A percentile compares a stretch with the other conserved stretches of the same genome.
These are phyloP conservation scores for Hirundo rustica DNA, from an alignment of 2,797 vertebrate genomes.

Conservation along the genomic window DNA sequence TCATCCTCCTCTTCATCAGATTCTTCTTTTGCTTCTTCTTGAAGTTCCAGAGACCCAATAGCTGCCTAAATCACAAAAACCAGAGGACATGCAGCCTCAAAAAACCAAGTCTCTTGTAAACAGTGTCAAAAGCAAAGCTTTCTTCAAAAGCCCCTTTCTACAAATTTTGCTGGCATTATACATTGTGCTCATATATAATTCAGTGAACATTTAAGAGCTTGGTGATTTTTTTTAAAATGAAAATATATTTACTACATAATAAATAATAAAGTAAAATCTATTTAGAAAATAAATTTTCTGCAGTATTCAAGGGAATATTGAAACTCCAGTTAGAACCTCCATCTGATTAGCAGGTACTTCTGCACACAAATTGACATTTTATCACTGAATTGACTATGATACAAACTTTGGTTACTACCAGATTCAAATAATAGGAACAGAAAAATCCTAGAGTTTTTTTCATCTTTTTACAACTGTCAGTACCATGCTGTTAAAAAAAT, in stretches of 20 bases:
- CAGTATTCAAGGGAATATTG: background rate
- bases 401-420: background rate
- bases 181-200: background rate
- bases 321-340: background rate
- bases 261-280: background rate
- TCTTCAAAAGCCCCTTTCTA: background rate
- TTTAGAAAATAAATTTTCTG: background rate
- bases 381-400: background rate
- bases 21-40: constrained; percentile 87
- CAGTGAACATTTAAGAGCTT: background rate
- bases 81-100: background rate
- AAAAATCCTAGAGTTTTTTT: background rate
- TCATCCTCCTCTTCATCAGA: constrained; percentile 96
- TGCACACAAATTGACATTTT: background rate
- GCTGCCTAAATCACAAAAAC: constrained; percentile 75
- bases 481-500: background rate
- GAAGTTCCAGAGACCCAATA: constrained; percentile 79
- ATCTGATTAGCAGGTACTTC: background rate
- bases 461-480: background rate
- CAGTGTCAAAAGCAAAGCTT: background rate
- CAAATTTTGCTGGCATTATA: background rate
- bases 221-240: background rate
- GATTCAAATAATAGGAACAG: background rate
- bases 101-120: background rate
- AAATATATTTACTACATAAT: background rate